Percentiles rank a stretch among this genome's conserved stretches.
These are phyloP conservation scores for Phrynocephalus vlangalii DNA, from an alignment of 2,797 vertebrate genomes.

Conservation along the genomic window DNA sequence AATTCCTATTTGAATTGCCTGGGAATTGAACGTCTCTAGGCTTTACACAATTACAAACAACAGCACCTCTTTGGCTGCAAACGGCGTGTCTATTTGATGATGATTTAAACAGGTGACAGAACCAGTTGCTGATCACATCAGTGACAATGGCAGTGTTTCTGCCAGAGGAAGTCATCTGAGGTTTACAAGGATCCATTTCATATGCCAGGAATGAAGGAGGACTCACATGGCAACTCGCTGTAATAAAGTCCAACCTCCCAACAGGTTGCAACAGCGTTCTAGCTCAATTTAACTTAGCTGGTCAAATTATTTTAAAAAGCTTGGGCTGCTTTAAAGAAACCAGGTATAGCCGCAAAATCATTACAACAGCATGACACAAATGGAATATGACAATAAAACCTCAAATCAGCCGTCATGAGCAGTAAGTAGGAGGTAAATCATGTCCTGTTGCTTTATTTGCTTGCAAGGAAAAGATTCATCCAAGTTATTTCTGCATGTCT, in stretches of 20 bases:
- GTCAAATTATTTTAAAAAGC: no score
- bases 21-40: slow-evolving; percentile 40
- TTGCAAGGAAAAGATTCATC: background rate
- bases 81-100: slow-evolving; percentile 30
- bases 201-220: background rate
- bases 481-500: background rate
- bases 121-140: slow-evolving; percentile 25
- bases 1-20: slow-evolving; percentile 46
- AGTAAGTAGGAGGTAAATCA: background rate
- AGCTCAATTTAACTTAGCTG: background rate
- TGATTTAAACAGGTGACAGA: slow-evolving; percentile 11
- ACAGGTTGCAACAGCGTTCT: background rate
- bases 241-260: background rate
- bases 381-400: no score
- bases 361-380: no score
- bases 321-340: no score
- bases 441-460: background rate
- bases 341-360: no score
- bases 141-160: slow-evolving; percentile 17
- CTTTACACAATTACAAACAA: slow-evolving; percentile 37
- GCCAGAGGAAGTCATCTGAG: slow-evolving; percentile 16
- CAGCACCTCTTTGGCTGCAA: slow-evolving; percentile 28
- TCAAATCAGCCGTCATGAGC: no score
- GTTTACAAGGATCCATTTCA: slow-evolving; percentile 15
- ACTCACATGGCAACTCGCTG: background rate